Evolutionary conservation across 2,113 vertebrate species (phyloP), one percentile per base, ranked within the genome.

Genomic region (Neodon shergylaensis): DNA sequence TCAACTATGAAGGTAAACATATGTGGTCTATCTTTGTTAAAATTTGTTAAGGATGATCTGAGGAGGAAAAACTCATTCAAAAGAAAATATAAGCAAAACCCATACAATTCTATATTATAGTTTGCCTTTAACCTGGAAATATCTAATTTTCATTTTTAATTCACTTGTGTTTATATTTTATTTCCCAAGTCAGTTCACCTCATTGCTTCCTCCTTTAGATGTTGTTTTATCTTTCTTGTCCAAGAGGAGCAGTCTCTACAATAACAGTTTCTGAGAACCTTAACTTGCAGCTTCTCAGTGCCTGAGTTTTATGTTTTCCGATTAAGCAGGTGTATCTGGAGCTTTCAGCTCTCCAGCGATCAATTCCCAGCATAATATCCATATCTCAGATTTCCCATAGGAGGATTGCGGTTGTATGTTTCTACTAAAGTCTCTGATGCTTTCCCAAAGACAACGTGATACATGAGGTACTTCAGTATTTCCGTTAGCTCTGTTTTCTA

Each of bases 271-370:
- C 63, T 90, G 61, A 92, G 91, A 81, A 77, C 9, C 81, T 90
- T 95, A 77, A 94, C 65, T 61, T 72, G 36, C 68, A n/a, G 49
- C 42, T 92, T 7, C 4, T 96, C 8, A 13, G 21, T 77, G 28
- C 44, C 74, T 85, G 19, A 9, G 52, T 95, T 95, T 90, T 90
- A 4, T 91, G 28, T 92, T 96, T 33, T 44, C 26, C 26, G 93
- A 2, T 93, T 92, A 93, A 91, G 89, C 33, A 82, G 89, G 63
- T 91, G 24, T 81, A 84, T 88, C 70, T 90, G 33, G 33, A 76
- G 31, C 17, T 78, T 88, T 91, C 49, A 81, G 86, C 73, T 85
- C 8, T 74, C n/a, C 0, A 1, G 44, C 22, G 17, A 96, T 95
- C 77, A 96, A 44, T 87, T 94, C 78, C 44, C 14, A 90, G 47